Evolutionary conservation across 2,797 vertebrate species (phyloP).

Genomic region (Anolis apletophallus): DNA sequence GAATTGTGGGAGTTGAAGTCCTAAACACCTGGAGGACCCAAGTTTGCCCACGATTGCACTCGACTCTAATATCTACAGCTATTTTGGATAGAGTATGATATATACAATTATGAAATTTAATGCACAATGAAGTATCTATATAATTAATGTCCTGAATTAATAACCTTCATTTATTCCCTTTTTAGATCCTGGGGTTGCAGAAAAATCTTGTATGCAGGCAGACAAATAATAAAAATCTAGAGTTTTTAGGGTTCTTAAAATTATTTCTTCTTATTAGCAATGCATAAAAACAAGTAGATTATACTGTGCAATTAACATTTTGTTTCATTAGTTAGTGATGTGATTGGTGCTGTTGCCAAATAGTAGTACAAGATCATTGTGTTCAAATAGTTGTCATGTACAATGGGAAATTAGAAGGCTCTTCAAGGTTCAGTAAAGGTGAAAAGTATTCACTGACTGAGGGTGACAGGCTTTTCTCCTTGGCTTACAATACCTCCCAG

Average conservation of each 20-base stretch:
- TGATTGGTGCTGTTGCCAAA: background rate
- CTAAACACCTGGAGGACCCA: no score
- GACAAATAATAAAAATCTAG: background rate
- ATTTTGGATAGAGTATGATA: background rate
- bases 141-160: no score
- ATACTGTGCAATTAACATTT: background rate
- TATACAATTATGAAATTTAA: background rate
- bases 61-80: background rate
- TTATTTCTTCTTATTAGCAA: background rate
- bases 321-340: background rate
- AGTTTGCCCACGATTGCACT: no score
- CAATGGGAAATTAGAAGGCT: background rate
- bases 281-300: background rate
- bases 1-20: no score
- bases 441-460: background rate
- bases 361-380: background rate
- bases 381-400: slow-evolving; percentile 13
- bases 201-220: background rate
- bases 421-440: background rate
- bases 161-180: background rate
- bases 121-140: background rate
- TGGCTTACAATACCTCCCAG: background rate
- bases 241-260: background rate
- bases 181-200: background rate
- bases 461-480: background rate